A percentile compares a stretch with the other conserved stretches of the same genome.
Conservation (phyloP, 2,888 invertebrate genomes). For the Zygothrica quintamaculata region DNA sequence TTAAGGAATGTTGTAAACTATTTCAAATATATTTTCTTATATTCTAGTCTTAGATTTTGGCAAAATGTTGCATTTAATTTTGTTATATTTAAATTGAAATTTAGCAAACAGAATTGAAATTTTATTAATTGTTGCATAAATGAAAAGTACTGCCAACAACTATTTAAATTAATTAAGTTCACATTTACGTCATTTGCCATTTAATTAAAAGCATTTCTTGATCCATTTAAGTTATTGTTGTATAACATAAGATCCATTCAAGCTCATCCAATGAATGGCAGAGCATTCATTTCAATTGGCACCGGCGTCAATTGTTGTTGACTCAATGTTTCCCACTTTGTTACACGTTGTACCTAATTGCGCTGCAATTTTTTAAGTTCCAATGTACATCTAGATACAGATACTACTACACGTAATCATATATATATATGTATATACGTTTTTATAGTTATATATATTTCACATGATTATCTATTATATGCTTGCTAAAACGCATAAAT, state of each 20-base stretch:
- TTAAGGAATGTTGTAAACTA: too few species aligned
- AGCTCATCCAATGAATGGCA: conserved; percentile 31
- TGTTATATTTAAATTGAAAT: too few species aligned
- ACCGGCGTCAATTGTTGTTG: conserved; percentile 16
- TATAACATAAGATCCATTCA: conserved; percentile 43
- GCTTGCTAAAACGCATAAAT: conserved; percentile 48
- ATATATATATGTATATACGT: neutral
- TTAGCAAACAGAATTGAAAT: too few species aligned
- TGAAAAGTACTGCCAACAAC: too few species aligned
- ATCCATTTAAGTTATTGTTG: conserved; percentile 14
- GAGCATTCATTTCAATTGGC: conserved; percentile 48
- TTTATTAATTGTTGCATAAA: too few species aligned
- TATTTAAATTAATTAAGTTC: conserved; percentile 8
- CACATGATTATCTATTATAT: conserved; percentile 47
- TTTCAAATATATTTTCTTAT: too few species aligned
- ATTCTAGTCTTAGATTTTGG: too few species aligned
- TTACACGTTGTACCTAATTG: conserved; percentile 28
- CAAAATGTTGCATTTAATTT: too few species aligned
- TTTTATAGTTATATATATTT: conserved; percentile 32
- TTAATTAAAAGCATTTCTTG: conserved; percentile 15
- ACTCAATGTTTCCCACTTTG: conserved; percentile 34
- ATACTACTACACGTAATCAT: neutral
- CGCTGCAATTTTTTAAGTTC: conserved; percentile 29
- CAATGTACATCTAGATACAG: neutral
- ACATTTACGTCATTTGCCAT: conserved; percentile 5